Evolutionary conservation across 2,113 vertebrate genomes (phyloP), one percentile per base, ranked within the genome.

Genomic region (Scytalopus superciliaris): DNA sequence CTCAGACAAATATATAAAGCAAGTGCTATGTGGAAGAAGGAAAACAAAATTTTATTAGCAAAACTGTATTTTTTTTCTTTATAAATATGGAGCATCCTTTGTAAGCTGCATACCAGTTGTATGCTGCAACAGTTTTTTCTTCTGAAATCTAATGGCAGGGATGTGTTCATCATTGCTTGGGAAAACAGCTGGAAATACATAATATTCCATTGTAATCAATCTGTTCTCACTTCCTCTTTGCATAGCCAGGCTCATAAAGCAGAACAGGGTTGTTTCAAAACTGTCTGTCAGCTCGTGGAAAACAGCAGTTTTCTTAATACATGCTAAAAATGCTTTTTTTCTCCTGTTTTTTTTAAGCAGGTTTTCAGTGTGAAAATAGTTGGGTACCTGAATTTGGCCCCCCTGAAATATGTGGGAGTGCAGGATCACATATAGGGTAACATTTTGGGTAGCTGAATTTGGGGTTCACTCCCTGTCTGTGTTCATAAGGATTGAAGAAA

Each of bases 151-250:
- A 9, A 44, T 76, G 33, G n/a, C 50, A 59, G 55, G 42, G 59
- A 62, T 84, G 27, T 53, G 19, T 59, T 24, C 45, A 12, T 52
- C 59, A 12, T 45, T 64, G 69, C 64, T 77, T 55, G 27, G 67
- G 67, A 86, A 77, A 73, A 14, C 39, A 83, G 60, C 89, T 90
- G 91, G 77, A 91, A 74, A 84, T 73, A 50, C 77, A 79, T 74
- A 77, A 82, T 97, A 94, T 37, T 68, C 60, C 49, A 18, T 85
- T 94, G 73, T 89, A 87, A 87, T 94, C 79, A 88, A 57, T 82
- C 81, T 92, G 69, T 76, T 91, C 84, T 91, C 50, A 75, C 77
- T 90, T 94, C 92, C 79, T 91, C 81, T 87, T 68, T 37, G 57
- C 49, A 52, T 35, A 75, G 35, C 42, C 40, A 73, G 80, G 67